phyloP scores from a whole-genome alignment of 2,888 invertebrate genomes.

The Parnassius mnemosyne region DNA sequence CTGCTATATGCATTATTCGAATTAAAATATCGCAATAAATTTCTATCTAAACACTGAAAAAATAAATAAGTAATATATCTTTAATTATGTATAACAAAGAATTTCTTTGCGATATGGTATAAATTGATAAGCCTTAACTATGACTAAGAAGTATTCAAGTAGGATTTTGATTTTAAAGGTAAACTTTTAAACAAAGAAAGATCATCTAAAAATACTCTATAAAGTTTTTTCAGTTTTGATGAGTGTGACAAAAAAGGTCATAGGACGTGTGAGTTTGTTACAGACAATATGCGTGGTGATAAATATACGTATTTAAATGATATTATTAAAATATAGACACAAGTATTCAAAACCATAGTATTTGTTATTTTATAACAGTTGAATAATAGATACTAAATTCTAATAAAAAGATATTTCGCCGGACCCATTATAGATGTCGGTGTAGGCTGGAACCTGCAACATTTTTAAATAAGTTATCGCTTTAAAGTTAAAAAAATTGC shows the following conservation, averaged over 20 bases:
- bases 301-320: slow-evolving; percentile 33
- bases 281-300: slow-evolving; percentile 23
- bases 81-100: slow-evolving; percentile 1
- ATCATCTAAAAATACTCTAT: slow-evolving; percentile 77
- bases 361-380: slow-evolving; percentile 42
- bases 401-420: slow-evolving; percentile 30
- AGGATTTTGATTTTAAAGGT: slow-evolving; percentile 43
- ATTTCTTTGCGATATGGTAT: slow-evolving; percentile 46
- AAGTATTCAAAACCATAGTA: slow-evolving; percentile 27
- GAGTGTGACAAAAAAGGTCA: slow-evolving; percentile 44
- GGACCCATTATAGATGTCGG: slow-evolving; percentile 22
- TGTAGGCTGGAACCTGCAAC: slow-evolving; percentile 21
- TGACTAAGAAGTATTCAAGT: slow-evolving; percentile 12
- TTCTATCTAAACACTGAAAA: slow-evolving; percentile 1
- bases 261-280: slow-evolving; percentile 50
- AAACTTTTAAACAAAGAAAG: slow-evolving; percentile 70
- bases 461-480: background rate
- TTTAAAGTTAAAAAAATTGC: background rate
- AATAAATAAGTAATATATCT: slow-evolving; percentile 12
- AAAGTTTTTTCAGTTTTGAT: slow-evolving; percentile 43
- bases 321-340: slow-evolving; percentile 30
- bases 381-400: slow-evolving; percentile 44
- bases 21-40: too few species aligned
- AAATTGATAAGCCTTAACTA: slow-evolving; percentile 58
- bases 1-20: too few species aligned